Percentiles rank a stretch among this genome's conserved stretches.
Evolutionary conservation across 2,113 vertebrate genomes (phyloP).

Genomic region (Oreotragus oreotragus): DNA sequence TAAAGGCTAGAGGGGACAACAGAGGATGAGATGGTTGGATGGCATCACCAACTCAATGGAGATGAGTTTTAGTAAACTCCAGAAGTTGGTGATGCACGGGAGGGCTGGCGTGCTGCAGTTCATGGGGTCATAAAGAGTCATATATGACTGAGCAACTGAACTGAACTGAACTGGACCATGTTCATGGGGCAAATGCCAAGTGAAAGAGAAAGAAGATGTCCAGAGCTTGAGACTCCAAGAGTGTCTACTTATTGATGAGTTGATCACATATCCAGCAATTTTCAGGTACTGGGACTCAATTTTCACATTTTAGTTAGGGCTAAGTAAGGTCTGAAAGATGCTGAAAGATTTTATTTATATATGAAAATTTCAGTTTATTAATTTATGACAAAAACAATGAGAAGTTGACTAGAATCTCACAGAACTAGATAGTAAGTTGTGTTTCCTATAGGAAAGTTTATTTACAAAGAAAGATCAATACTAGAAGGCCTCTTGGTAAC

Average conservation of each 20-base stretch:
- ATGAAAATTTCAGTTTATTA: background rate
- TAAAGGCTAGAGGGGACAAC: background rate
- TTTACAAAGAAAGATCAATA: background rate
- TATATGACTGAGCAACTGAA: background rate
- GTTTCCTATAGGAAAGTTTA: background rate
- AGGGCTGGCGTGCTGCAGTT: background rate
- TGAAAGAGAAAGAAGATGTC: background rate
- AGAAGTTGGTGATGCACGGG: background rate
- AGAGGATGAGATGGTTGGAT: background rate
- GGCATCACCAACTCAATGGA: background rate
- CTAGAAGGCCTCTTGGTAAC: background rate
- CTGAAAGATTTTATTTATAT: background rate
- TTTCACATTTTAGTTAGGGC: background rate
- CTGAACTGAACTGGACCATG: background rate
- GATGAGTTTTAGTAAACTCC: background rate
- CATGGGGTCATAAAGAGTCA: background rate
- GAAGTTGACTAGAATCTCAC: background rate
- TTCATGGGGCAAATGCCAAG: background rate
- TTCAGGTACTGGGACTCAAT: background rate
- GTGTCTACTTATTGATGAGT: background rate
- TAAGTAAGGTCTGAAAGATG: background rate
- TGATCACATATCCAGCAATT: background rate
- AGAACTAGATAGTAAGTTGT: background rate
- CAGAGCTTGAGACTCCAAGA: background rate
- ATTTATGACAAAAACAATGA: background rate